Evolutionary conservation across 2,888 invertebrate species (phyloP).

Genomic region (Drosophila setosimentum): DNA sequence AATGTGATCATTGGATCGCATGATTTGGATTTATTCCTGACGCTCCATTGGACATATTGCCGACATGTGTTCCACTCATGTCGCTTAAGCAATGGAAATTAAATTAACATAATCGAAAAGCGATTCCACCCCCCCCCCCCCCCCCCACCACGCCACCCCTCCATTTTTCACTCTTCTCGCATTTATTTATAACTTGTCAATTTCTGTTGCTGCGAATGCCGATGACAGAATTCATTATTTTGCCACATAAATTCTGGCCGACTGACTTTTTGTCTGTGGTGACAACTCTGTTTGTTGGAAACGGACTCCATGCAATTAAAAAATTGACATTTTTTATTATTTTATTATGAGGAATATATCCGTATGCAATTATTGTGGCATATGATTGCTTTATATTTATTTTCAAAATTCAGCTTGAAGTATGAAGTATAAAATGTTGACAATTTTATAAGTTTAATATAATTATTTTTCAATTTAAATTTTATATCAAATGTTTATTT

Average conservation of each 20-base stretch:
- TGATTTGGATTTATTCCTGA: slow-evolving; percentile 79
- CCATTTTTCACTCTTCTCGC: slow-evolving; percentile 38
- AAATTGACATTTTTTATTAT: background rate
- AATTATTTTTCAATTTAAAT: background rate
- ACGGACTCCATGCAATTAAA: slow-evolving; percentile 13
- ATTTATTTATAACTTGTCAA: slow-evolving; percentile 68
- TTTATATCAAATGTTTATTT: background rate
- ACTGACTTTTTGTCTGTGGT: slow-evolving; percentile 20
- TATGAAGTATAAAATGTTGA: background rate
- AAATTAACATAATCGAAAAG: slow-evolving; percentile 82
- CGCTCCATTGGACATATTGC: slow-evolving; percentile 81
- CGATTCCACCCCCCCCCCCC: slow-evolving; percentile 45
- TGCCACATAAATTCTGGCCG: slow-evolving; percentile 75
- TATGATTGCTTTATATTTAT: background rate
- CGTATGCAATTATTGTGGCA: background rate
- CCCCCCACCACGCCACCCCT: no score
- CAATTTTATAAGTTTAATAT: background rate
- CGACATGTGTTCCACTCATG: slow-evolving; percentile 78
- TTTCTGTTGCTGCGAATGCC: slow-evolving; percentile 62
- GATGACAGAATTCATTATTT: slow-evolving; percentile 81
- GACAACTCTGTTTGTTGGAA: slow-evolving; percentile 29
- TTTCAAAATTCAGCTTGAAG: background rate
- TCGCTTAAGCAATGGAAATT: slow-evolving; percentile 64
- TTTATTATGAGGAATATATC: background rate
- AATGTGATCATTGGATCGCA: slow-evolving; percentile 81